Conservation (phyloP, 64 coral and sea anemone species). For the Montipora cactus region DNA sequence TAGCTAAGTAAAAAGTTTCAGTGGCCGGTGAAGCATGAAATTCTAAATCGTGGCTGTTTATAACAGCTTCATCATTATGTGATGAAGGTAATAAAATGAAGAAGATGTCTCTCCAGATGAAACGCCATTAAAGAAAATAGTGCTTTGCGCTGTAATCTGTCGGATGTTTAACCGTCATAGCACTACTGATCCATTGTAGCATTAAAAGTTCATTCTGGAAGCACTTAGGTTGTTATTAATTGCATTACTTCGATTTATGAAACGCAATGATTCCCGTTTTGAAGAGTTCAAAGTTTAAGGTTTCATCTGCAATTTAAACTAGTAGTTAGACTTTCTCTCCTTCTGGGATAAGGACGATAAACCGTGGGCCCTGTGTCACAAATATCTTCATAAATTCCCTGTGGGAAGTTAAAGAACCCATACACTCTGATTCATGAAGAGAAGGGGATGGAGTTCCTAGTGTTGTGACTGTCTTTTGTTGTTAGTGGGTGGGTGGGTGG, state of each 20-base stretch:
- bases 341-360: too few relatives aligned
- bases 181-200: neutral
- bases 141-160: neutral
- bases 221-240: too few relatives aligned
- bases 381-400: too few relatives aligned
- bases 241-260: neutral
- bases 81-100: neutral
- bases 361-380: too few relatives aligned
- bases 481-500: too few relatives aligned
- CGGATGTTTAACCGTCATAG: neutral
- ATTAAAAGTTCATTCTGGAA: neutral
- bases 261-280: neutral
- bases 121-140: neutral
- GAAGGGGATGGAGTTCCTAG: too few relatives aligned
- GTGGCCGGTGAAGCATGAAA: neutral
- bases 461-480: too few relatives aligned
- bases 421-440: too few relatives aligned
- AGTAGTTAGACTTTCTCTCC: too few relatives aligned
- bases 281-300: too few relatives aligned
- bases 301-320: too few relatives aligned
- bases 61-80: neutral
- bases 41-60: neutral
- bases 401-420: too few relatives aligned
- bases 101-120: neutral
- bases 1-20: neutral